Percentiles rank a stretch among this genome's conserved stretches.
phyloP scores from a whole-genome alignment of 2,113 vertebrate species.

The Ictalurus furcatus region DNA sequence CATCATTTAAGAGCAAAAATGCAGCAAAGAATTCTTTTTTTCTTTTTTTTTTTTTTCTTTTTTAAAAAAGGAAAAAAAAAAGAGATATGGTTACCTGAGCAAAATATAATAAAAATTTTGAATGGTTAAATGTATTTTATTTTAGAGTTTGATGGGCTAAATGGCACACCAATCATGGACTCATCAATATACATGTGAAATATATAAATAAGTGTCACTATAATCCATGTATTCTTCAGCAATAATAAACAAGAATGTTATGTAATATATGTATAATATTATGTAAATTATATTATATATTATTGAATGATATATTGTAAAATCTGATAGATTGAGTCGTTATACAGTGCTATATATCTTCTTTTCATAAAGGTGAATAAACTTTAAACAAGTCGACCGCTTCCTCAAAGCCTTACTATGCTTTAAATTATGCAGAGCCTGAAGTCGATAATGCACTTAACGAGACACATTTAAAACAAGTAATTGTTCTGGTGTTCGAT shows the following conservation, averaged over 20 bases:
- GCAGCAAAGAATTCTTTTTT: neutral
- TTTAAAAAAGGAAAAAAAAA: neutral
- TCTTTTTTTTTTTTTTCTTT: too few species aligned
- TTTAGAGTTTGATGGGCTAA: neutral
- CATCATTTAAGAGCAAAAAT: neutral
- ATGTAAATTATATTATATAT: neutral
- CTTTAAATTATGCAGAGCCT: neutral
- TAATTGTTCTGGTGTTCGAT: slow-evolving; percentile 33
- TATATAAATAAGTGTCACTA: neutral
- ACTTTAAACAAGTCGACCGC: neutral
- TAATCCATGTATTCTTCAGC: neutral
- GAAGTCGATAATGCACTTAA: neutral
- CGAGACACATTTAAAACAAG: slow-evolving; percentile 22
- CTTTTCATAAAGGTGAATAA: neutral
- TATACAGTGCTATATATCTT: neutral
- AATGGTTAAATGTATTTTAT: neutral
- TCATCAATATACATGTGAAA: neutral
- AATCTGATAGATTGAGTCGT: neutral
- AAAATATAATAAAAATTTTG: neutral
- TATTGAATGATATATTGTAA: neutral
- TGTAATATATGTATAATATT: neutral
- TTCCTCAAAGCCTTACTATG: neutral
- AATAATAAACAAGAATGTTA: neutral
- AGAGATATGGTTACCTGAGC: neutral
- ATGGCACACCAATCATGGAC: neutral